Conservation (phyloP, 2,888 invertebrate genomes). For the Mechanitis mazaeus region DNA sequence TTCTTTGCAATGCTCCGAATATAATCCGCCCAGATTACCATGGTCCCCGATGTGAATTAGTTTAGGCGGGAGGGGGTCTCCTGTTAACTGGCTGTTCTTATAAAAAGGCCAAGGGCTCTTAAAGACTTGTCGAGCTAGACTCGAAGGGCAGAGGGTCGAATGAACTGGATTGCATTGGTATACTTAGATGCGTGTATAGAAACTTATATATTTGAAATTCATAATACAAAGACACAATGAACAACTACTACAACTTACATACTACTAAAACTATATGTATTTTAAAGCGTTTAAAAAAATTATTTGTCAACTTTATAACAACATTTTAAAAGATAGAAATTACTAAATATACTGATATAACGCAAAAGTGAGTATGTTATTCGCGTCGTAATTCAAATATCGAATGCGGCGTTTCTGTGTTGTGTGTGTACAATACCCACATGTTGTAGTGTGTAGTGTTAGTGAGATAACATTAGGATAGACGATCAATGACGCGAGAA, state of each 20-base stretch:
- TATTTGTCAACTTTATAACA: no score
- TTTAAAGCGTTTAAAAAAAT: no score
- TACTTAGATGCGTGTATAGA: conserved; percentile 23
- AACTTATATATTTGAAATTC: conserved; percentile 14
- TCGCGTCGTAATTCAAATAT: conserved; percentile 30
- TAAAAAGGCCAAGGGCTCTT: conserved; percentile 61
- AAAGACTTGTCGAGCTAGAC: conserved; percentile 61
- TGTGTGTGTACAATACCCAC: conserved; percentile 21
- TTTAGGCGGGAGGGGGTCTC: conserved; percentile 34
- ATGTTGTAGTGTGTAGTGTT: conserved; percentile 16
- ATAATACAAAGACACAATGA: not conserved
- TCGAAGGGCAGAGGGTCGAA: conserved; percentile 66
- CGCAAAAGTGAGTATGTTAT: conserved; percentile 19
- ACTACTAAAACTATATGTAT: no score
- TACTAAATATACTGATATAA: conserved; percentile 7
- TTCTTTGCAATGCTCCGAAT: conserved; percentile 21
- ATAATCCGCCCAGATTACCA: conserved; percentile 20
- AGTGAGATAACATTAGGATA: conserved; percentile 25
- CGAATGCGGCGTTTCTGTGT: conserved; percentile 20
- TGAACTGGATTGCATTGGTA: conserved; percentile 51
- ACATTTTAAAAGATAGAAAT: no score
- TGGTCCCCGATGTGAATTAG: conserved; percentile 17
- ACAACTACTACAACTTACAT: no score
- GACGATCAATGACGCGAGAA: conserved; percentile 17
- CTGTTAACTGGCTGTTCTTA: conserved; percentile 43